Conservation (phyloP, 2,888 invertebrate species). For the Cheilosia scutellata region DNA sequence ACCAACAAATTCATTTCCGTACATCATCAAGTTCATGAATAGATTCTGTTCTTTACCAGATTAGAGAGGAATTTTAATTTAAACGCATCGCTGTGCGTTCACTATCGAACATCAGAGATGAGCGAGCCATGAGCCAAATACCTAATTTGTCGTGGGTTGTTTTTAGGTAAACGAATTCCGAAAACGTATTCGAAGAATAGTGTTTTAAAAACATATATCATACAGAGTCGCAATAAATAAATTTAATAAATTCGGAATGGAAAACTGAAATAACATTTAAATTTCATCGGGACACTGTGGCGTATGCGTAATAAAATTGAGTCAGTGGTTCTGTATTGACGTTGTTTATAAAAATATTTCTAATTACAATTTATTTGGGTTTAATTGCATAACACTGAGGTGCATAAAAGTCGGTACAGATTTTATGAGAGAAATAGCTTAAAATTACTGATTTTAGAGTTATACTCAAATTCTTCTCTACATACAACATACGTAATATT, state of each 20-base stretch:
- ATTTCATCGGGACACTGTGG: constrained; percentile 10
- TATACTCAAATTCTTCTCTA: no score
- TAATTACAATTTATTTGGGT: neutral
- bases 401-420: neutral
- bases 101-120: neutral
- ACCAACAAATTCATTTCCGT: neutral
- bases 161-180: neutral
- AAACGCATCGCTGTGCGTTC: constrained; percentile 47
- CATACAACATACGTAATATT: no score
- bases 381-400: neutral
- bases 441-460: no score
- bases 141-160: neutral
- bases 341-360: neutral
- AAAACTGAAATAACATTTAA: neutral
- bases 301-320: constrained; percentile 31
- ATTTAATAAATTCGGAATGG: neutral
- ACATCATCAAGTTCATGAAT: constrained; percentile 69
- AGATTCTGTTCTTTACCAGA: constrained; percentile 19
- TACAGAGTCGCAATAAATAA: constrained; percentile 21
- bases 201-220: constrained; percentile 9
- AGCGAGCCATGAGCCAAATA: constrained; percentile 11
- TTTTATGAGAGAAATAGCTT: neutral
- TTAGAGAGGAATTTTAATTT: constrained; percentile 27
- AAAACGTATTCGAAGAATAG: neutral
- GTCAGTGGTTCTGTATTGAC: neutral